phyloP scores from a whole-genome alignment of 1,140 invertebrate species.

The Lineus longissimus region DNA sequence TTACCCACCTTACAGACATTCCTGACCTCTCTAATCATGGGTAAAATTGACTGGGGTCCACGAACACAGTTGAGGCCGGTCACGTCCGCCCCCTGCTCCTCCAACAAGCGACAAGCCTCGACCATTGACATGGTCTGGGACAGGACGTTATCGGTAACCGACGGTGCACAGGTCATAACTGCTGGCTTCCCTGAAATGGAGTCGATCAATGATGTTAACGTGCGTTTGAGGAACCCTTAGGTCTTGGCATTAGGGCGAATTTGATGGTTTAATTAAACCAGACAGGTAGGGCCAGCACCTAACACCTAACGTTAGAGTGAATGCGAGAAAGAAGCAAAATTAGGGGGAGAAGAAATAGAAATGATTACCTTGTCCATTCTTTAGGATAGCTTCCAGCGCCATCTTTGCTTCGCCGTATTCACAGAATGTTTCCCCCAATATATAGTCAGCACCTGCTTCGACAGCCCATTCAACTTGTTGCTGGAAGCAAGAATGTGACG shows the following conservation, averaged over 20 bases:
- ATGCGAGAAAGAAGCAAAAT: too few relatives aligned
- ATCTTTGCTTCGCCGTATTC: constrained; percentile 37
- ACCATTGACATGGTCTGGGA: background rate
- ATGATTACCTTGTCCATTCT: constrained; percentile 34
- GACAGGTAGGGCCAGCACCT: too few relatives aligned
- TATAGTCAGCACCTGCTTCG: constrained; percentile 38
- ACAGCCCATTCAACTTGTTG: constrained; percentile 43
- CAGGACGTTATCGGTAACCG: constrained; percentile 22
- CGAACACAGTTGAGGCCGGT: constrained; percentile 41
- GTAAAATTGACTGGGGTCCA: constrained; percentile 34
- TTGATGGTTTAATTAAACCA: too few relatives aligned
- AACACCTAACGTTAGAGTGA: too few relatives aligned
- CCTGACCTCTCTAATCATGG: constrained; percentile 27
- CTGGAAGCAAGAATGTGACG: constrained; percentile 26
- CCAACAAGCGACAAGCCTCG: constrained; percentile 30
- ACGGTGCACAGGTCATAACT: constrained; percentile 30
- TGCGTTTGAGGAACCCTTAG: too few relatives aligned
- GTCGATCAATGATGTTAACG: too few relatives aligned
- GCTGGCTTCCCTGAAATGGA: constrained; percentile 23
- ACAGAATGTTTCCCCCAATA: constrained; percentile 40
- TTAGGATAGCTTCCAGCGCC: constrained; percentile 38
- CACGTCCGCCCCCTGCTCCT: constrained; percentile 39
- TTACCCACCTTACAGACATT: constrained; percentile 31
- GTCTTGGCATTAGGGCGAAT: too few relatives aligned
- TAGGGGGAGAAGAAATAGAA: too few relatives aligned